These are phyloP conservation scores for Triops cancriformis DNA, from an alignment of 1,140 invertebrate genomes.

Conservation along the genomic window DNA sequence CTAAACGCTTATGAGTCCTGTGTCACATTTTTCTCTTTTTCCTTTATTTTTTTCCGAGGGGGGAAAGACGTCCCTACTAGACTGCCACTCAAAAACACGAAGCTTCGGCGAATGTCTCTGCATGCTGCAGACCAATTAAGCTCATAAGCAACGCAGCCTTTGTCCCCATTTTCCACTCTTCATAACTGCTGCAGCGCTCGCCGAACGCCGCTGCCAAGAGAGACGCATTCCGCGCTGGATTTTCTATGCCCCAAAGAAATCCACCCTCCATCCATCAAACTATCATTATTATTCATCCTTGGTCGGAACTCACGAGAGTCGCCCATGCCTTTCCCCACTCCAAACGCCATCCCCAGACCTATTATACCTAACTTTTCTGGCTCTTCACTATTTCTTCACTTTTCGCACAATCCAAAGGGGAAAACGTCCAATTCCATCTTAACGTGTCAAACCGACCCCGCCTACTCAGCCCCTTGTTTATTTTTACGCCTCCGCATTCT, in stretches of 20 bases:
- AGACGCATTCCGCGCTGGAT: not conserved
- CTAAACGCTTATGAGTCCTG: too few relatives aligned
- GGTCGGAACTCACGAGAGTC: not conserved
- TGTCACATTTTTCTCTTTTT: too few relatives aligned
- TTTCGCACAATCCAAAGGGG: not conserved
- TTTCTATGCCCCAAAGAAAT: not conserved
- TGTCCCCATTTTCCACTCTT: not conserved
- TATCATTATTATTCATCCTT: not conserved
- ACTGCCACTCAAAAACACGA: not conserved
- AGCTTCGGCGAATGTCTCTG: not conserved
- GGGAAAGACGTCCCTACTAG: not conserved
- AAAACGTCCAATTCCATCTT: not conserved
- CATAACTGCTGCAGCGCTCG: not conserved
- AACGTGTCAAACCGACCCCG: not conserved
- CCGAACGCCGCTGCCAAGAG: not conserved
- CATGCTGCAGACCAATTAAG: conserved; percentile 7
- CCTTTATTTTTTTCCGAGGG: too few relatives aligned
- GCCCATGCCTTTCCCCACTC: not conserved
- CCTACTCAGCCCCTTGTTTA: too few relatives aligned
- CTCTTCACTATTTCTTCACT: not conserved
- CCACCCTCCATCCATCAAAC: conserved; percentile 1
- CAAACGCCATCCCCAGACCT: not conserved
- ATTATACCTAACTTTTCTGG: not conserved
- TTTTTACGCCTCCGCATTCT: too few relatives aligned
- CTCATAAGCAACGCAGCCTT: not conserved